These are phyloP conservation scores for Netelia inedita DNA, from an alignment of 2,888 invertebrate genomes.

Conservation along the genomic window DNA sequence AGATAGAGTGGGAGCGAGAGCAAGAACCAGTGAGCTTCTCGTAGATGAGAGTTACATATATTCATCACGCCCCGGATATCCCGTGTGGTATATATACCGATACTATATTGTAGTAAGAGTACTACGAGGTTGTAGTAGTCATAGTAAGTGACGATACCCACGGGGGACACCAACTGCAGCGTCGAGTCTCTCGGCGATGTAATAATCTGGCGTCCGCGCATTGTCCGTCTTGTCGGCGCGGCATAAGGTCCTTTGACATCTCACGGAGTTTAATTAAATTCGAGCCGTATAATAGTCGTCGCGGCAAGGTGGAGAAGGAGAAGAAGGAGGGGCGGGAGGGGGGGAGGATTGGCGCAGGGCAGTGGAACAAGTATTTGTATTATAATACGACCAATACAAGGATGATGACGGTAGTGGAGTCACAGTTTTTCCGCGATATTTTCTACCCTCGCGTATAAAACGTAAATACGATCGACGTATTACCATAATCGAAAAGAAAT, in stretches of 20 bases:
- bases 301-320: conserved; percentile 64
- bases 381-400: conserved; percentile 33
- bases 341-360: background rate
- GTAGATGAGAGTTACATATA: conserved; percentile 45
- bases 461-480: background rate
- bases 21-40: conserved; percentile 33
- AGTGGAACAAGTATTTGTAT: background rate
- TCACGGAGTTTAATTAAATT: conserved; percentile 85
- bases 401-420: conserved; percentile 24
- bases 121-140: conserved; percentile 13
- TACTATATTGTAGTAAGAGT: conserved; percentile 4
- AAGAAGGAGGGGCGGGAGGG: background rate
- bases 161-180: conserved; percentile 59
- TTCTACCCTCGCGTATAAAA: conserved; percentile 25
- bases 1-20: background rate
- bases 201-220: conserved; percentile 84
- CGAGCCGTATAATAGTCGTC: conserved; percentile 77
- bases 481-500: background rate
- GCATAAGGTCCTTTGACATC: conserved; percentile 82
- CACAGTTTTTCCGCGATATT: conserved; percentile 31
- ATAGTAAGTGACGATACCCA: conserved; percentile 47
- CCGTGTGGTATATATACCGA: conserved; percentile 20
- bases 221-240: conserved; percentile 84
- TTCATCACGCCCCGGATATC: conserved; percentile 57
- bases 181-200: conserved; percentile 78